phyloP scores from a whole-genome alignment of 1,140 invertebrate genomes.

The Cotesia glomerata region DNA sequence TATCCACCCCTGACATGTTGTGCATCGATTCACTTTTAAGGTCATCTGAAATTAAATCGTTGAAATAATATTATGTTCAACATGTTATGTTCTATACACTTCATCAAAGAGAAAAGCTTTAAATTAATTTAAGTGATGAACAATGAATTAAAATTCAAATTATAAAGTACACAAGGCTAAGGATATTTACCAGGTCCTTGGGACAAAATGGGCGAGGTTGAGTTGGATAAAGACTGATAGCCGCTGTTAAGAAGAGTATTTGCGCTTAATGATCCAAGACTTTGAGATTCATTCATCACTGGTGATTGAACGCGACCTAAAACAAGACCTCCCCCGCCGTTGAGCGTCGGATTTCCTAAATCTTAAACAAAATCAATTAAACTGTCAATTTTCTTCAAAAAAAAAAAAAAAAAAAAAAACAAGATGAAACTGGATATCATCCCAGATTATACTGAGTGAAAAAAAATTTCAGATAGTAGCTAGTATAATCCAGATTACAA shows the following conservation, averaged over 20 bases:
- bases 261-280: conserved; percentile 59
- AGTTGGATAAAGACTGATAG: conserved; percentile 66
- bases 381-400: conserved; percentile 17
- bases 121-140: not conserved
- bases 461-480: no score
- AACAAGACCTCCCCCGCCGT: conserved; percentile 54
- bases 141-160: conserved; percentile 11
- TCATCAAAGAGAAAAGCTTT: not conserved
- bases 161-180: conserved; percentile 18
- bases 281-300: conserved; percentile 59
- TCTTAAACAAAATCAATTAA: conserved; percentile 42
- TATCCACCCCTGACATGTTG: conserved; percentile 52
- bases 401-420: not conserved
- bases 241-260: conserved; percentile 64
- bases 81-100: not conserved
- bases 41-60: conserved; percentile 48
- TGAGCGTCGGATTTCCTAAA: conserved; percentile 54
- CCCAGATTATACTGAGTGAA: no score
- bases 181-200: conserved; percentile 49
- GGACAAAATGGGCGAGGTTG: conserved; percentile 70
- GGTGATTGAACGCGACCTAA: conserved; percentile 64
- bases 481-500: no score
- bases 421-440: no score
- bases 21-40: conserved; percentile 58
- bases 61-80: not conserved